Base-by-base conservation (phyloP, 2,113 vertebrate genomes). In the Rutilus rutilus region DNA sequence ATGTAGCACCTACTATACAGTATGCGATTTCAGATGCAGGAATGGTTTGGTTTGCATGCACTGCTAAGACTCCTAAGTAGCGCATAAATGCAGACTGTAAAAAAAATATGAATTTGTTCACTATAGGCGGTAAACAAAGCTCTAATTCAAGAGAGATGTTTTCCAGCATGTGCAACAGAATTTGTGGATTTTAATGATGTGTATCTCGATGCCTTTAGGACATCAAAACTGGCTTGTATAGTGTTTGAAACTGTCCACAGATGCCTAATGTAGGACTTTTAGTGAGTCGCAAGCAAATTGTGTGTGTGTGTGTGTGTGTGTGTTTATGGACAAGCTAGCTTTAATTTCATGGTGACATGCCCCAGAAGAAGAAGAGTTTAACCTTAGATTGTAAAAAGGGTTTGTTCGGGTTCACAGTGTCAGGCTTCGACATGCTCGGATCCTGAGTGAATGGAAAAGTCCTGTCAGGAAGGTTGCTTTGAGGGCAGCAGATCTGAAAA, bases 361-460 rank as follows among this genome's bases (percentile, higher is more conserved):
- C 50, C n/a, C 87, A 90, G 74, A 12, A 23, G 33, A 71, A 39
- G 19, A 73, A 36, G 86, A 86, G 86, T 79, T 85, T 12, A 86
- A 82, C 80, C 82, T 88, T 69, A 86, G 86, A 59, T 78, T 6
- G 1, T 67, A 71, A 75, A 83, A 81, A 19, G 27, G 65, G 52
- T 62, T 50, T 71, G 17, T 39, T 60, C 7, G 45, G 52, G 52
- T 42, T 69, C 52, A 84, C 50, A 45, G 73, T 89, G 91, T 90
- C 86, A 80, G 88, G 91, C 89, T 89, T 79, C 86, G 76, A 86
- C 90, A 90, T 88, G 91, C 89, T 36, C 71, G 64, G 76, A 47
- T 71, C 75, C 82, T 92, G 92, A 93, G 89, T 88, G 85, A 92
- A 93, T 93, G 94, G 93, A 94, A 94, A 95, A 92, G 91, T 90